These are phyloP conservation scores for Cardiocondyla obscurior DNA, from an alignment of 1,140 invertebrate species.

Conservation along the genomic window DNA sequence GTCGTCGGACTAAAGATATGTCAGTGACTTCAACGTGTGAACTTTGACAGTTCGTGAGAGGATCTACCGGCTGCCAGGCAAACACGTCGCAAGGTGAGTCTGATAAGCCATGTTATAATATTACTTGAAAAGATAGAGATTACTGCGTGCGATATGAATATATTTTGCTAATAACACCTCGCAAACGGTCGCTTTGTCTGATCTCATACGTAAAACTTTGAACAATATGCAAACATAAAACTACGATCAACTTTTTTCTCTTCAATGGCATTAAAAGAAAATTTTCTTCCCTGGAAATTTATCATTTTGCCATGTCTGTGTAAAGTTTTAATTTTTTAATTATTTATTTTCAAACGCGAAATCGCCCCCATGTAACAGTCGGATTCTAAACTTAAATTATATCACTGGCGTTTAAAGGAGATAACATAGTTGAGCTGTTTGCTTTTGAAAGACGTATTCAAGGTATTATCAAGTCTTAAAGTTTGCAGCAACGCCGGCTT, in stretches of 20 bases:
- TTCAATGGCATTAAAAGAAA: neutral
- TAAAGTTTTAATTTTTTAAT: neutral
- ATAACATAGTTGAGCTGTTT: neutral
- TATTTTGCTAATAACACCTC: neutral
- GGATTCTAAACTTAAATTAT: neutral
- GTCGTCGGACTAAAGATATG: constrained; percentile 55
- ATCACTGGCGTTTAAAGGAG: neutral
- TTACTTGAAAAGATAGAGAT: neutral
- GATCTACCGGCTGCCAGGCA: constrained; percentile 57
- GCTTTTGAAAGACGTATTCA: neutral
- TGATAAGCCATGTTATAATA: neutral
- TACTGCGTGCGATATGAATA: neutral
- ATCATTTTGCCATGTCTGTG: too few relatives aligned
- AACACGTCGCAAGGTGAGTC: constrained; percentile 39
- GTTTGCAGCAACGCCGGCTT: neutral
- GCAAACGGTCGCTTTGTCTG: neutral
- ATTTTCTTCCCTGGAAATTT: neutral
- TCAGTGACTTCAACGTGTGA: constrained; percentile 68
- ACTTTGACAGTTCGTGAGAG: constrained; percentile 66
- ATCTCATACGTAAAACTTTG: neutral
- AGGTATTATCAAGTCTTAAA: neutral
- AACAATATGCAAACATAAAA: neutral
- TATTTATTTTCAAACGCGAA: neutral
- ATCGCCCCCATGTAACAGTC: neutral
- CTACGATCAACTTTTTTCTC: neutral